Evolutionary conservation across 1,140 invertebrate genomes (phyloP).

Genomic region (Leptinotarsa lineolata): DNA sequence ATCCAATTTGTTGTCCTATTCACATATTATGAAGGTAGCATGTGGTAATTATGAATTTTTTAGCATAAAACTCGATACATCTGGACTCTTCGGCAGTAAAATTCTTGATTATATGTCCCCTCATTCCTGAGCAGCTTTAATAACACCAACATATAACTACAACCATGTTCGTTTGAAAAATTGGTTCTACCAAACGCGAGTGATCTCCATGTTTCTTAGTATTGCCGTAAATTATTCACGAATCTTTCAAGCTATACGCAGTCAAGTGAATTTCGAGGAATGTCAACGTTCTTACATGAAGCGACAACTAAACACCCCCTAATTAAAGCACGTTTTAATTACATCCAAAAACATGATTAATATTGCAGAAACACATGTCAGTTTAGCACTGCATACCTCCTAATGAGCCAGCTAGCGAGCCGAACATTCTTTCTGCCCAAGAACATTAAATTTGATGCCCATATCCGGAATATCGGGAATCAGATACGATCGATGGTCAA

Average conservation of each 20-base stretch:
- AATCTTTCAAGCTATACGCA: background rate
- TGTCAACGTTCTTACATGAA: conserved; percentile 41
- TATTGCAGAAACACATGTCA: conserved; percentile 54
- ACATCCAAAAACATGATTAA: conserved; percentile 54
- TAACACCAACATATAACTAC: too few relatives aligned
- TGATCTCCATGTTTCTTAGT: background rate
- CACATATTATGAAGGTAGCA: too few relatives aligned
- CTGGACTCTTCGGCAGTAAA: too few relatives aligned
- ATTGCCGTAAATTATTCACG: background rate
- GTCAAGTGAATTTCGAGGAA: conserved; percentile 32
- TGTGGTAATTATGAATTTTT: too few relatives aligned
- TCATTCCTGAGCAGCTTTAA: too few relatives aligned
- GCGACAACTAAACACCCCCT: conserved; percentile 50
- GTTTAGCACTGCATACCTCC: conserved; percentile 56
- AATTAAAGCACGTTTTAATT: conserved; percentile 53
- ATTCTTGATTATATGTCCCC: too few relatives aligned
- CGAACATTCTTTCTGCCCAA: conserved; percentile 44
- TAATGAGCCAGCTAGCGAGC: conserved; percentile 52
- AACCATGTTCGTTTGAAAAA: too few relatives aligned
- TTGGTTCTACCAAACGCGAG: too few relatives aligned
- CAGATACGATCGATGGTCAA: conserved; percentile 15
- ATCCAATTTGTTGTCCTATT: too few relatives aligned
- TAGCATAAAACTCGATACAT: too few relatives aligned
- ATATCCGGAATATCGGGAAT: conserved; percentile 50
- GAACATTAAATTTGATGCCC: conserved; percentile 50